A percentile compares a stretch with the other conserved stretches of the same genome.
These are phyloP conservation scores for Zosterops lateralis DNA, from an alignment of 2,113 vertebrate genomes.

Conservation along the genomic window DNA sequence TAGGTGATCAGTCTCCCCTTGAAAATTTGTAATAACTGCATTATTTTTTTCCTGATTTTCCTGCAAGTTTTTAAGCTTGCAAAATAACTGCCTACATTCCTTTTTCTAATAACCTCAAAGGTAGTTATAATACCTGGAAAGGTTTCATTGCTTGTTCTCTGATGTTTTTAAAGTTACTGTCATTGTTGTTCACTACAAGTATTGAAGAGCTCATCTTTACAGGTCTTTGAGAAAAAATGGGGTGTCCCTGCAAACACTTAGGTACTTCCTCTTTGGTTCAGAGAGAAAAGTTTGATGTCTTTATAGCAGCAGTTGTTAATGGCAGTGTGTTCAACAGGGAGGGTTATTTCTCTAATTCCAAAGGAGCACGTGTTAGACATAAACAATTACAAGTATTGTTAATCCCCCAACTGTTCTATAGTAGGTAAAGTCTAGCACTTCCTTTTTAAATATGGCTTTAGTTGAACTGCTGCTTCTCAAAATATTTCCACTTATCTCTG, in stretches of 20 bases:
- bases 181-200: background rate
- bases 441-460: conserved; percentile 15
- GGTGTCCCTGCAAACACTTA: background rate
- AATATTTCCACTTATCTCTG: conserved; percentile 60
- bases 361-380: background rate
- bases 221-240: background rate
- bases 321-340: background rate
- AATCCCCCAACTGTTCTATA: background rate
- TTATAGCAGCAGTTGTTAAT: background rate
- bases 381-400: background rate
- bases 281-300: background rate
- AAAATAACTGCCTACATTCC: background rate
- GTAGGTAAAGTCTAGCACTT: background rate
- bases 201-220: background rate
- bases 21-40: background rate
- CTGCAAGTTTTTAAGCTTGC: background rate
- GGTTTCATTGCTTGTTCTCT: background rate
- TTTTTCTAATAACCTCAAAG: background rate
- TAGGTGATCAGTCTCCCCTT: background rate
- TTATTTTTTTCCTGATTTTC: background rate
- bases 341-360: background rate
- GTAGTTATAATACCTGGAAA: background rate
- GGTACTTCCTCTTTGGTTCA: background rate
- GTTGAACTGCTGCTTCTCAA: conserved; percentile 62
- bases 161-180: background rate